A percentile compares a stretch with the other conserved stretches of the same genome.
Conservation (phyloP, 2,797 vertebrate species). For the Rhyacichthys aspro region DNA sequence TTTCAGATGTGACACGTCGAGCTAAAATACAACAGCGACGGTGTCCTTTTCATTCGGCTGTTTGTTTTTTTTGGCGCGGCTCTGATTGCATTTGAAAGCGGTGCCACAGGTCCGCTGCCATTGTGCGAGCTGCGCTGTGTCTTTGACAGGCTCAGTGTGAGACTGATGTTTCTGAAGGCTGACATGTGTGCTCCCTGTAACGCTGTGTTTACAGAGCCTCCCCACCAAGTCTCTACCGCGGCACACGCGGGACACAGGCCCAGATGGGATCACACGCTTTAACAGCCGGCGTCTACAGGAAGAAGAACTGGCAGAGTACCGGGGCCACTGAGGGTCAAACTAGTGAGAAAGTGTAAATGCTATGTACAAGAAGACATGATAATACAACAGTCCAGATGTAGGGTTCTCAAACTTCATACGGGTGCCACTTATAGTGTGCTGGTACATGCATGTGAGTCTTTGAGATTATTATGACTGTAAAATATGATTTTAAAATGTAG, state of each 20-base stretch:
- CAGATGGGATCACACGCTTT: slow-evolving; percentile 60
- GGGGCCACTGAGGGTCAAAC: not conserved
- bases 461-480: too few relatives aligned
- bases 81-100: slow-evolving; percentile 72
- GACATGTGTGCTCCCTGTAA: slow-evolving; percentile 69
- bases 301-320: not conserved
- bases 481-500: too few relatives aligned
- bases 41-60: slow-evolving; percentile 42
- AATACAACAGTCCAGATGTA: too few relatives aligned
- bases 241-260: slow-evolving; percentile 64
- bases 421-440: too few relatives aligned
- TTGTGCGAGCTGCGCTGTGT: slow-evolving; percentile 55
- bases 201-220: slow-evolving; percentile 72
- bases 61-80: slow-evolving; percentile 42
- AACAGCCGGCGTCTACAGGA: not conserved
- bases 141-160: slow-evolving; percentile 77
- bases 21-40: slow-evolving; percentile 38
- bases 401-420: too few relatives aligned
- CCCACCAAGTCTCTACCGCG: slow-evolving; percentile 63
- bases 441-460: too few relatives aligned
- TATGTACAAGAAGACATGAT: too few relatives aligned
- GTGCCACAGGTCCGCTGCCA: slow-evolving; percentile 68
- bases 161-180: slow-evolving; percentile 73
- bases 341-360: too few relatives aligned
- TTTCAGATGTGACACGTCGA: slow-evolving; percentile 48